Conservation (phyloP, 2,888 invertebrate species). For the Mythimna ferrago region DNA sequence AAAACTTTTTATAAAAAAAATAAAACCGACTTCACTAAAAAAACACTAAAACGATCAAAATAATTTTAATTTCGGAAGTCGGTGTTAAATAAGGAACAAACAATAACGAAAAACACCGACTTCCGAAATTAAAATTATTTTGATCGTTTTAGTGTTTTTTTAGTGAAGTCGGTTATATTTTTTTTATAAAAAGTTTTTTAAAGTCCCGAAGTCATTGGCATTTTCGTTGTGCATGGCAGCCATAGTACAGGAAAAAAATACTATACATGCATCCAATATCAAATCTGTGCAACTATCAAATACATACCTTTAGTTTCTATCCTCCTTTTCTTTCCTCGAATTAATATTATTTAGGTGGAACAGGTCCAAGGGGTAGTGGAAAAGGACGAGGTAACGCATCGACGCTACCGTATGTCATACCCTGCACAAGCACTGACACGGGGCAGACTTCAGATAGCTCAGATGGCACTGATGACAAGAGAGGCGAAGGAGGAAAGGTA, state of each 20-base stretch:
- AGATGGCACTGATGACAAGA: conserved; percentile 85
- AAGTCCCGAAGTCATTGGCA: background rate
- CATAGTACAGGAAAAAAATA: background rate
- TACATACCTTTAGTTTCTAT: background rate
- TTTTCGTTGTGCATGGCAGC: background rate
- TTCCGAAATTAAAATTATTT: no score
- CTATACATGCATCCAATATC: no score
- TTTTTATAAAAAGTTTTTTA: no score
- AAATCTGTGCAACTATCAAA: background rate
- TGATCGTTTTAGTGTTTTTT: no score
- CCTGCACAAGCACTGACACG: conserved; percentile 83
- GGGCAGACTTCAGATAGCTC: conserved; percentile 87
- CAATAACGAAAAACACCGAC: no score
- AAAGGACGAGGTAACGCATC: conserved; percentile 85
- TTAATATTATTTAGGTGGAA: conserved; percentile 59
- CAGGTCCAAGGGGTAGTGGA: conserved; percentile 84
- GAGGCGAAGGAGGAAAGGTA: conserved; percentile 86
- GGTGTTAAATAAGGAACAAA: no score
- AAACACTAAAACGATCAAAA: no score
- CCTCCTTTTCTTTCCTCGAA: conserved; percentile 9
- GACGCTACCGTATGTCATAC: conserved; percentile 88
- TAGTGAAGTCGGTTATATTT: no score
- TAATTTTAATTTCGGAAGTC: no score
- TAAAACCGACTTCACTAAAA: no score
- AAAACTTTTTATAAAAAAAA: no score